Percentiles rank a stretch among this genome's conserved stretches.
Evolutionary conservation across 2,113 vertebrate genomes (phyloP).

Genomic region (Lamprologus tigripictilis): DNA sequence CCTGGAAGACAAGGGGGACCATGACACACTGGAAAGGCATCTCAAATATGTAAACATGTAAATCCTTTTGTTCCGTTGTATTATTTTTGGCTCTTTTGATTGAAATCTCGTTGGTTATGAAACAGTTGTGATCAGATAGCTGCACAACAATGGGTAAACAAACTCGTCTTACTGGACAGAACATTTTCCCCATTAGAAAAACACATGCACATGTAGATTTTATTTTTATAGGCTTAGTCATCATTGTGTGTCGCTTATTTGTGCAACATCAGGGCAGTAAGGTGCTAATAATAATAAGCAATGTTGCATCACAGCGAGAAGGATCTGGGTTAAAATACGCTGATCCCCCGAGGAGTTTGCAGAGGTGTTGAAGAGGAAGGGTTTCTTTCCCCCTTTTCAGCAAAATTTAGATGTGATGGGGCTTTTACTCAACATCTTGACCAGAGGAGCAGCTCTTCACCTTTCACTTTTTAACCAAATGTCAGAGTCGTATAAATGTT

Average conservation of each 20-base stretch:
- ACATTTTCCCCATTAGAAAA: background rate
- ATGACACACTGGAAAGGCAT: background rate
- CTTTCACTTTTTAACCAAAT: background rate
- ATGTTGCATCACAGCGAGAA: background rate
- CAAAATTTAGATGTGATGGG: background rate
- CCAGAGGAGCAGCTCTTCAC: background rate
- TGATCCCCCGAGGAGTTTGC: rapidly evolving
- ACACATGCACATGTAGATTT: background rate
- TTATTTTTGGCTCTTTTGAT: background rate
- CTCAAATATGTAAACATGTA: background rate
- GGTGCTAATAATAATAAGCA: background rate
- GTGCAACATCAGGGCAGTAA: background rate
- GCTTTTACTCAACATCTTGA: background rate
- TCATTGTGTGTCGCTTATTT: background rate
- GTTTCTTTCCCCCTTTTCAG: background rate
- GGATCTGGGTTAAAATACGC: background rate
- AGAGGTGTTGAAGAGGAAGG: background rate
- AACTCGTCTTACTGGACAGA: background rate
- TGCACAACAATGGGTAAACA: background rate
- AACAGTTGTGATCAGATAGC: background rate
- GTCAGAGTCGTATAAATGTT: background rate
- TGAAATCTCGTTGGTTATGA: background rate
- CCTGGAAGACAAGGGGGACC: background rate
- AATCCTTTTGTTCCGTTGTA: background rate
- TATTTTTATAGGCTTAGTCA: background rate